Evolutionary conservation across 2,113 vertebrate genomes (phyloP).

Genomic region (Festucalex cinctus): DNA sequence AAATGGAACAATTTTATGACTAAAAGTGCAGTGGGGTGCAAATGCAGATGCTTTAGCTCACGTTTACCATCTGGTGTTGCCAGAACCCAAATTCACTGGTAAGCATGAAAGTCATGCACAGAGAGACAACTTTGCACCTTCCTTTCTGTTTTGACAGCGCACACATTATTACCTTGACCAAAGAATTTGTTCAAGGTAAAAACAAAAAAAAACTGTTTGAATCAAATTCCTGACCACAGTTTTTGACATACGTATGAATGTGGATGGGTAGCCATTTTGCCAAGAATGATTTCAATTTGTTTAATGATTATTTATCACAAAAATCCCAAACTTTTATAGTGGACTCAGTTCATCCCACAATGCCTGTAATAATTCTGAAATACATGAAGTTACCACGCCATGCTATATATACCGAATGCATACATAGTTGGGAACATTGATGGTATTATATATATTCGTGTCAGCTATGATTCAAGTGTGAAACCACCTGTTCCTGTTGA

Average conservation of each 20-base stretch:
- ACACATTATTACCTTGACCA: not conserved
- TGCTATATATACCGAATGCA: not conserved
- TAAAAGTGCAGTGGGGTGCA: not conserved
- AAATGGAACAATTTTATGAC: slow-evolving; percentile 10
- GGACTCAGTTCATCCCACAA: not conserved
- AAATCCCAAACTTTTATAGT: not conserved
- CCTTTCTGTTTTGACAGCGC: slow-evolving; percentile 2
- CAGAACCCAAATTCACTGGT: slow-evolving; percentile 7
- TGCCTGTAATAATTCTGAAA: too few relatives aligned
- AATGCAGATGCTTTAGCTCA: slow-evolving; percentile 9
- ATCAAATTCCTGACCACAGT: not conserved
- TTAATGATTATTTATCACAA: too few relatives aligned
- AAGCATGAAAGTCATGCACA: not conserved
- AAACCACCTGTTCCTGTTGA: not conserved
- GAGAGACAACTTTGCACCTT: not conserved
- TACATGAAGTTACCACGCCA: too few relatives aligned
- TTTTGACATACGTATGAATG: too few relatives aligned
- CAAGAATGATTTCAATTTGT: not conserved
- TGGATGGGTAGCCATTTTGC: too few relatives aligned
- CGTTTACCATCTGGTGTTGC: slow-evolving; percentile 12
- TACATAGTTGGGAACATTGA: not conserved
- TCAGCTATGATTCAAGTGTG: not conserved
- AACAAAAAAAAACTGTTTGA: too few relatives aligned
- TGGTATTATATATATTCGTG: not conserved
- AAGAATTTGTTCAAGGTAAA: too few relatives aligned